A percentile compares a stretch with the other conserved stretches of the same genome.
These are phyloP conservation scores for Coilia nasus DNA, from an alignment of 2,797 vertebrate genomes.

Conservation along the genomic window DNA sequence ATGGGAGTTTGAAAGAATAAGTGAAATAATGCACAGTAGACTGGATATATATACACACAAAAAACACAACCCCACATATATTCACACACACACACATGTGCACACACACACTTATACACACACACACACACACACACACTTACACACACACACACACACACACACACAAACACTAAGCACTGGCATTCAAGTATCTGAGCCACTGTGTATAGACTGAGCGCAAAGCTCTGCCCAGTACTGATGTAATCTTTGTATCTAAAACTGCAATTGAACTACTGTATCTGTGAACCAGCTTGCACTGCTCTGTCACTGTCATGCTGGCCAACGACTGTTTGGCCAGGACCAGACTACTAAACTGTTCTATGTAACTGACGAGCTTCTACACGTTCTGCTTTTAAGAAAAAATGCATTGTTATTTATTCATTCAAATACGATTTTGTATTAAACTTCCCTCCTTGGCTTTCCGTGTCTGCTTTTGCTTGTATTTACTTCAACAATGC, in stretches of 20 bases:
- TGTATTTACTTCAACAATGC: not conserved
- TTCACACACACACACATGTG: slow-evolving; percentile 29
- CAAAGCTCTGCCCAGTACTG: slow-evolving; percentile 4
- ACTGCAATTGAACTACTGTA: slow-evolving; percentile 66
- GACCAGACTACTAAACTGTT: slow-evolving; percentile 19
- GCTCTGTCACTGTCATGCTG: slow-evolving; percentile 62
- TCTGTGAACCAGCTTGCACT: slow-evolving; percentile 72
- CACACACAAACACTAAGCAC: slow-evolving; percentile 34
- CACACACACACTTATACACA: slow-evolving; percentile 23
- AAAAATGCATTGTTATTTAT: slow-evolving; percentile 61
- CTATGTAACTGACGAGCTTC: slow-evolving; percentile 62
- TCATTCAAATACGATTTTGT: slow-evolving; percentile 67
- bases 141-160: slow-evolving; percentile 29
- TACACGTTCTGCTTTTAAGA: slow-evolving; percentile 55
- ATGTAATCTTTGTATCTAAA: slow-evolving; percentile 49
- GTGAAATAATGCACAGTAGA: not conserved
- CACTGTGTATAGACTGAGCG: slow-evolving; percentile 29
- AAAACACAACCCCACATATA: slow-evolving; percentile 26
- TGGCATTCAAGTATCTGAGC: slow-evolving; percentile 46
- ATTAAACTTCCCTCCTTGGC: slow-evolving; percentile 72
- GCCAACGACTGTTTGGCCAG: slow-evolving; percentile 48
- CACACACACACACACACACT: slow-evolving; percentile 32
- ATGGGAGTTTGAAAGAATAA: not conserved
- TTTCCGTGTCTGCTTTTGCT: not conserved
- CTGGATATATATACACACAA: slow-evolving; percentile 26